Conservation (phyloP, 2,888 invertebrate genomes). For the Andricus curvator region DNA sequence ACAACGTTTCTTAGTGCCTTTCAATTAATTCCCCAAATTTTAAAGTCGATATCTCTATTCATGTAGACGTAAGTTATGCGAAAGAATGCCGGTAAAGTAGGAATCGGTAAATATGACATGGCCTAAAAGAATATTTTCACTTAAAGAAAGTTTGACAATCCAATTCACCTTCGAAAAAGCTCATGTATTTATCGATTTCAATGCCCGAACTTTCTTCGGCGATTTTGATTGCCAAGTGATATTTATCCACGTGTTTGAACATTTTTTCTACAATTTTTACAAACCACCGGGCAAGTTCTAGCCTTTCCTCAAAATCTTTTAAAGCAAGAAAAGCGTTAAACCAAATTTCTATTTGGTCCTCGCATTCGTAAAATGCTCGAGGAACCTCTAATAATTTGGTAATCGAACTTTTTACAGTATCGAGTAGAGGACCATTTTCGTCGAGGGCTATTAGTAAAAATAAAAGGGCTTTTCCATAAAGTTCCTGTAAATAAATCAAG, state of each 20-base stretch:
- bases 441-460: constrained; percentile 66
- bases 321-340: constrained; percentile 79
- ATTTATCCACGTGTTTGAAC: constrained; percentile 65
- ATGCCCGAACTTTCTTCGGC: constrained; percentile 62
- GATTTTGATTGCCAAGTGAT: constrained; percentile 60
- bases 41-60: too few relatives aligned
- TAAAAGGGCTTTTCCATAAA: constrained; percentile 62
- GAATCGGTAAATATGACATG: too few relatives aligned
- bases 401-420: constrained; percentile 80
- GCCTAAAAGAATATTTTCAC: neutral
- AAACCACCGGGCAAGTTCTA: constrained; percentile 66
- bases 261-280: constrained; percentile 57
- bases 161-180: constrained; percentile 16
- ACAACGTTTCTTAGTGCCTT: too few relatives aligned
- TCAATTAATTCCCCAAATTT: too few relatives aligned
- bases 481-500: constrained; percentile 52
- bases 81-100: too few relatives aligned
- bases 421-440: constrained; percentile 49
- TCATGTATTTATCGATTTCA: constrained; percentile 46
- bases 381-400: constrained; percentile 82
- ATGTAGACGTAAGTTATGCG: too few relatives aligned
- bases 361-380: constrained; percentile 83
- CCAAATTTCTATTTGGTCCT: constrained; percentile 85
- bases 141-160: constrained; percentile 20
- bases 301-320: constrained; percentile 60